These are phyloP conservation scores for Folsomia manolachei DNA, from an alignment of 2,888 invertebrate genomes.

Conservation along the genomic window DNA sequence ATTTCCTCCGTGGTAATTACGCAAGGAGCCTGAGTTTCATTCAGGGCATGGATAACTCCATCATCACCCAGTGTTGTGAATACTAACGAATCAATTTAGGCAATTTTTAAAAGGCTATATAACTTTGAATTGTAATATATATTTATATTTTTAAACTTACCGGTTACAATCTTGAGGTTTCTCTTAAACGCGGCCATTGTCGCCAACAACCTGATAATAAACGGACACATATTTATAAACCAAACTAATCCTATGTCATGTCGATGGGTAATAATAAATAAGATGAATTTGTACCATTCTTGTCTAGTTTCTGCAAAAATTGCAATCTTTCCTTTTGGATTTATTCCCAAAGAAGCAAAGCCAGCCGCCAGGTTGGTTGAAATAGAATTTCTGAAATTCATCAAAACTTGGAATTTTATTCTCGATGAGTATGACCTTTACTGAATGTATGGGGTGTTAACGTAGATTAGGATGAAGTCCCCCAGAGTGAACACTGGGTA, in stretches of 20 bases:
- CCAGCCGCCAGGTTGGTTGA: slow-evolving; percentile 80
- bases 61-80: slow-evolving; percentile 97
- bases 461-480: no score
- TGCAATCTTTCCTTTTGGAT: slow-evolving; percentile 72
- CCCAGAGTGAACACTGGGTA: no score
- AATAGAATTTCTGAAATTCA: no score
- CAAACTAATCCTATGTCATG: no score
- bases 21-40: slow-evolving; percentile 90
- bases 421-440: no score
- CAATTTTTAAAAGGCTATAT: no score
- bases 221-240: no score
- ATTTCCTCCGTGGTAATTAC: slow-evolving; percentile 91
- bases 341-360: slow-evolving; percentile 72
- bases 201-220: slow-evolving; percentile 97
- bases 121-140: slow-evolving; percentile 59
- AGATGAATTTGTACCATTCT: no score
- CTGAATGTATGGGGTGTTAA: no score
- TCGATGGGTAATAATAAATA: no score
- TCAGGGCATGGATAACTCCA: slow-evolving; percentile 92
- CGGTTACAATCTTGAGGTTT: slow-evolving; percentile 66
- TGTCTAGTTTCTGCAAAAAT: slow-evolving; percentile 88
- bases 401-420: no score
- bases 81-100: no score
- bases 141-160: slow-evolving; percentile 56
- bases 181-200: slow-evolving; percentile 95